These are phyloP conservation scores for Coelopa pilipes DNA, from an alignment of 2,888 invertebrate genomes.

Conservation along the genomic window DNA sequence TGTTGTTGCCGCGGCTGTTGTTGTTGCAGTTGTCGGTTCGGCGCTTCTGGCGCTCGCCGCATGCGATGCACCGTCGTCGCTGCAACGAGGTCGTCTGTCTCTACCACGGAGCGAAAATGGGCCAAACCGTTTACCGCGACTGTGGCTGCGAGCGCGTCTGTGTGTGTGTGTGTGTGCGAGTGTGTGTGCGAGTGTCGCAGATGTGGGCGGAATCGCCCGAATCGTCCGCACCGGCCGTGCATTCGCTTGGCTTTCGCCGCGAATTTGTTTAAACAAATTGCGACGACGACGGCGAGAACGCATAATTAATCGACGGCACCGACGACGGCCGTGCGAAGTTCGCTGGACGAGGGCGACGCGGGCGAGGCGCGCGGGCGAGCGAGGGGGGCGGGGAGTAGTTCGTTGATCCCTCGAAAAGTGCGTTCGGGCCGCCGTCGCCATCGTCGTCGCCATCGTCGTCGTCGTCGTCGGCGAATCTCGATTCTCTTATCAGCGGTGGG, in stretches of 20 bases:
- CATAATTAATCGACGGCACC: too few species aligned
- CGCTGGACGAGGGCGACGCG: background rate
- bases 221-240: too few species aligned
- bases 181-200: background rate
- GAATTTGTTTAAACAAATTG: too few species aligned
- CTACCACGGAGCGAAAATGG: slow-evolving; percentile 26
- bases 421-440: background rate
- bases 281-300: too few species aligned
- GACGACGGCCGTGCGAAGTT: too few species aligned
- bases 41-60: slow-evolving; percentile 17
- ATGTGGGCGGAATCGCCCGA: too few species aligned
- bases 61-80: slow-evolving; percentile 20
- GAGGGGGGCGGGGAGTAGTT: background rate
- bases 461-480: background rate
- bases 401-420: slow-evolving; percentile 20
- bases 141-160: background rate
- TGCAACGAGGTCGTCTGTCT: slow-evolving; percentile 32
- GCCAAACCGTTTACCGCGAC: slow-evolving; percentile 23
- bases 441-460: background rate
- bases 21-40: slow-evolving; percentile 9
- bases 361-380: background rate
- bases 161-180: background rate
- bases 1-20: background rate
- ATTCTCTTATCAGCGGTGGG: background rate
- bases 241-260: too few species aligned